Evolutionary conservation across 2,113 vertebrate genomes (phyloP).

Genomic region (Leptobrachium leishanense): DNA sequence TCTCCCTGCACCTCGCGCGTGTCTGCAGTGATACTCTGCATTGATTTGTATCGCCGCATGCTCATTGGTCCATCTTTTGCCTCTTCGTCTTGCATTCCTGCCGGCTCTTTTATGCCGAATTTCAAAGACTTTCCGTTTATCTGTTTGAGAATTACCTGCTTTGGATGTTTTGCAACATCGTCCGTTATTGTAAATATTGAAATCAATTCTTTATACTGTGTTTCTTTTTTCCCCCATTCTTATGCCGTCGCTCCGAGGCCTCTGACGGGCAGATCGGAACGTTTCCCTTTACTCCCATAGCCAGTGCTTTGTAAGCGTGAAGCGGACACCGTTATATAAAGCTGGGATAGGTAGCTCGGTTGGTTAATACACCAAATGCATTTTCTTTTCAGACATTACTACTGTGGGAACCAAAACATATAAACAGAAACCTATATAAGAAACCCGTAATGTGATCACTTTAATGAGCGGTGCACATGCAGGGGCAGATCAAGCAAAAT

Average conservation of each 20-base stretch:
- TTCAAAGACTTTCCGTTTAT: conserved; percentile 57
- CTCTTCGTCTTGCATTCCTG: neutral
- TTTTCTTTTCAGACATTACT: too few relatives aligned
- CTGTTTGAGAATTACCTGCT: conserved; percentile 64
- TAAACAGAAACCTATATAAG: too few relatives aligned
- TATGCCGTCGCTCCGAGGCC: neutral
- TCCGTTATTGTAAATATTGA: conserved; percentile 53
- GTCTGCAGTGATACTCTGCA: conserved; percentile 1
- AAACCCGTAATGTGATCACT: too few relatives aligned
- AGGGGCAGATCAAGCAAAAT: too few relatives aligned
- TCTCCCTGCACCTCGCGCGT: neutral
- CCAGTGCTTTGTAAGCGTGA: too few relatives aligned
- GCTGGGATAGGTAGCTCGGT: too few relatives aligned
- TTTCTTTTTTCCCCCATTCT: neutral
- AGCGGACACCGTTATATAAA: too few relatives aligned
- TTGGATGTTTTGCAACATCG: conserved; percentile 56
- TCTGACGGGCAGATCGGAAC: too few relatives aligned
- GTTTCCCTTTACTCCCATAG: too few relatives aligned
- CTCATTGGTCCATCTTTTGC: neutral
- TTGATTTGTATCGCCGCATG: conserved; percentile 7
- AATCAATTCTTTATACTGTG: neutral
- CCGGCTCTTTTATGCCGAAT: conserved; percentile 52
- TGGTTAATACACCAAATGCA: too few relatives aligned
- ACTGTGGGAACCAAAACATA: too few relatives aligned
- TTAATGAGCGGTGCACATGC: too few relatives aligned